These are phyloP conservation scores for Panorpa germanica DNA, from an alignment of 2,888 invertebrate genomes.

Conservation along the genomic window DNA sequence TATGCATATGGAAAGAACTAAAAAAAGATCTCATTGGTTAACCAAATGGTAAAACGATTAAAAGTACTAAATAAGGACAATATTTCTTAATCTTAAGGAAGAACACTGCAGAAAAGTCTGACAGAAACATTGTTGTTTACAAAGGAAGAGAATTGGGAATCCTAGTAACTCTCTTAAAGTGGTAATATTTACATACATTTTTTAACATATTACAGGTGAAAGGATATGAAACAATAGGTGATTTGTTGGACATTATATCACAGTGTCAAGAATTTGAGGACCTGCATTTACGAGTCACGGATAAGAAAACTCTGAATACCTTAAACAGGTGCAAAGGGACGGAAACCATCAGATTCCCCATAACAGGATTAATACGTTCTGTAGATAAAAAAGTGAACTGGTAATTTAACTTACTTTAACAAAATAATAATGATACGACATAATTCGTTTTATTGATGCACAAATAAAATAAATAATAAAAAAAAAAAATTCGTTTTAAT, in stretches of 20 bases:
- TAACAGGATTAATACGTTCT: slow-evolving; percentile 49
- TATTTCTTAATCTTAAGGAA: too few species aligned
- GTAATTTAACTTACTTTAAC: slow-evolving; percentile 22
- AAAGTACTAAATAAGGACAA: too few species aligned
- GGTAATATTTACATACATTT: slow-evolving; percentile 4
- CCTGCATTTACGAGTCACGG: slow-evolving; percentile 44
- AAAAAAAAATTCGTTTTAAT: slow-evolving; percentile 1
- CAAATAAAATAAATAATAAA: too few species aligned
- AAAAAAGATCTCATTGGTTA: too few species aligned
- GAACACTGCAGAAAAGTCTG: too few species aligned
- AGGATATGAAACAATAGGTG: slow-evolving; percentile 34
- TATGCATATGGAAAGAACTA: too few species aligned
- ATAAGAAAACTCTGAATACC: slow-evolving; percentile 46
- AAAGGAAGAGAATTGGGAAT: too few species aligned
- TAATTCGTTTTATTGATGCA: not conserved
- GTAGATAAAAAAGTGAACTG: slow-evolving; percentile 59
- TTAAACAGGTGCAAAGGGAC: slow-evolving; percentile 41
- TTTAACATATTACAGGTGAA: slow-evolving; percentile 25
- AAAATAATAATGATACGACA: slow-evolving; percentile 3
- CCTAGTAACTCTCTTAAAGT: not conserved
- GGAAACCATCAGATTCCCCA: slow-evolving; percentile 42
- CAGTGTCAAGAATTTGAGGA: slow-evolving; percentile 48
- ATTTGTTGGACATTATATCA: slow-evolving; percentile 32
- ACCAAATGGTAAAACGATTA: too few species aligned
- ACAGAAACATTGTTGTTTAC: too few species aligned